Conservation (phyloP, 2,888 invertebrate genomes). For the Amphipyra tragopoginis region DNA sequence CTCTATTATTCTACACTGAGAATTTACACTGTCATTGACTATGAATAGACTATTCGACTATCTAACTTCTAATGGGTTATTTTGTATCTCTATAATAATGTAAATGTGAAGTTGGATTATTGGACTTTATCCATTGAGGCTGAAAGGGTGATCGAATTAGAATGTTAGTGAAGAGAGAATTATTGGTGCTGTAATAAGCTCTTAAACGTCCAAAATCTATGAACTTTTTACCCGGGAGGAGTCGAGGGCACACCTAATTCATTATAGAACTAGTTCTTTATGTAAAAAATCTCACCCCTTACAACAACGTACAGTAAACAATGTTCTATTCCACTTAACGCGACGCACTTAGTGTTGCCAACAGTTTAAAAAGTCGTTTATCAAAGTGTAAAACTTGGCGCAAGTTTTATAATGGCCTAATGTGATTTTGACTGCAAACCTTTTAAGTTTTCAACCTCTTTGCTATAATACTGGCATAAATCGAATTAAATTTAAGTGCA, state of each 20-base stretch:
- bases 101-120: too few relatives aligned
- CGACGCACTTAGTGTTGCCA: slow-evolving; percentile 74
- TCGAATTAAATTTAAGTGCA: slow-evolving; percentile 73
- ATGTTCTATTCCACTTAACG: slow-evolving; percentile 62
- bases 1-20: too few relatives aligned
- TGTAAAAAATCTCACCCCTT: slow-evolving; percentile 22
- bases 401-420: slow-evolving; percentile 78
- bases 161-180: too few relatives aligned
- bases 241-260: neutral
- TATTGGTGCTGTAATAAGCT: too few relatives aligned
- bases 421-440: slow-evolving; percentile 79
- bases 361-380: slow-evolving; percentile 85
- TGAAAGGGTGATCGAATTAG: too few relatives aligned
- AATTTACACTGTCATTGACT: too few relatives aligned
- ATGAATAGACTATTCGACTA: too few relatives aligned
- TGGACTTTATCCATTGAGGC: too few relatives aligned
- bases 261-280: neutral
- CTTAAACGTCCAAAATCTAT: neutral
- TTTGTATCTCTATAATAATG: too few relatives aligned
- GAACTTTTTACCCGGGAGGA: neutral
- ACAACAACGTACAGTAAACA: slow-evolving; percentile 43
- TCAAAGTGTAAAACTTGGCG: slow-evolving; percentile 76
- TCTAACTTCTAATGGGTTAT: too few relatives aligned
- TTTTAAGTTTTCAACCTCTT: slow-evolving; percentile 77
- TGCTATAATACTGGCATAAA: slow-evolving; percentile 63